Evolutionary conservation across 2,797 vertebrate genomes (phyloP).

Genomic region (Choloepus didactylus): DNA sequence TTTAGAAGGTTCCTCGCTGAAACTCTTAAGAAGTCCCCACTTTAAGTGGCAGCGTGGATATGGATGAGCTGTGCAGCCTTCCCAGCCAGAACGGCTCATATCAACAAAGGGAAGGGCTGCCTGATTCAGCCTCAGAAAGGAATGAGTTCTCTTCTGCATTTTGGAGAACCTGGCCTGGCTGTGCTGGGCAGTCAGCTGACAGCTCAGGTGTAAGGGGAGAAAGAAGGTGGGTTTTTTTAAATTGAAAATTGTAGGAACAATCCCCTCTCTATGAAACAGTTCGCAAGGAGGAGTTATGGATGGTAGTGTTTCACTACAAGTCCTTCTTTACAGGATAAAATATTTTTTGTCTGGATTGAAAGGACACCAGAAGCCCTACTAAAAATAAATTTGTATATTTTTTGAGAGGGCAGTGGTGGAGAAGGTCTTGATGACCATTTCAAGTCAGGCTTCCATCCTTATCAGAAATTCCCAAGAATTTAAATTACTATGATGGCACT

Average conservation of each 20-base stretch:
- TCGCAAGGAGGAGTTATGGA: neutral
- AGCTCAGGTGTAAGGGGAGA: neutral
- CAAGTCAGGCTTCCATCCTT: neutral
- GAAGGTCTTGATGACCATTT: neutral
- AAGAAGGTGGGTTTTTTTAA: neutral
- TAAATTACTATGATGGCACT: neutral
- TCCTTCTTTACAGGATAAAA: neutral
- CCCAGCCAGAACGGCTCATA: neutral
- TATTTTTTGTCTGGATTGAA: neutral
- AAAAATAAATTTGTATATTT: neutral
- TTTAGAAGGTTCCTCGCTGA: neutral
- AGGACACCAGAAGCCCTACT: neutral
- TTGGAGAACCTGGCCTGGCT: accelerated
- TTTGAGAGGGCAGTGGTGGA: neutral
- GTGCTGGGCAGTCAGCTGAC: neutral
- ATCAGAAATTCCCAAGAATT: neutral
- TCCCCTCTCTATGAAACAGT: neutral
- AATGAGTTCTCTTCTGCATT: accelerated
- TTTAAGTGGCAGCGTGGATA: accelerated
- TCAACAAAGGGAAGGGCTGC: neutral
- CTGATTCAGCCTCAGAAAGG: too few species aligned
- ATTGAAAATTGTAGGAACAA: neutral
- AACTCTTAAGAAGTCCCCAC: neutral
- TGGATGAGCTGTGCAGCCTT: neutral
- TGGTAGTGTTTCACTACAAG: too few species aligned